phyloP scores from a whole-genome alignment of 1,140 invertebrate genomes.

The Macrobrachium rosenbergii region DNA sequence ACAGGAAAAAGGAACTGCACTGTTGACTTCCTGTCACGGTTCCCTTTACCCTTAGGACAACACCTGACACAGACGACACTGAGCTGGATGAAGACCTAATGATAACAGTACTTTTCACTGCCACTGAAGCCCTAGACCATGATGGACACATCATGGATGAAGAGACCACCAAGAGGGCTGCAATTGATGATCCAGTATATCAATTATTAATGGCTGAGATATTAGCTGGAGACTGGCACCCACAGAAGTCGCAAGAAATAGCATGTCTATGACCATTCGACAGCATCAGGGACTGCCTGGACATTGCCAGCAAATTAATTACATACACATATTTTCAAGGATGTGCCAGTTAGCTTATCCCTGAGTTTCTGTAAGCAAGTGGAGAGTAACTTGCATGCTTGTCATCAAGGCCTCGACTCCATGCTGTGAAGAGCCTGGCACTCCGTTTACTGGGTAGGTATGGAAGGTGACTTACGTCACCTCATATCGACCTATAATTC shows the following conservation, averaged over 20 bases:
- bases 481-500: background rate
- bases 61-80: background rate
- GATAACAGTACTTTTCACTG: background rate
- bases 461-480: background rate
- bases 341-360: background rate
- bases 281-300: background rate
- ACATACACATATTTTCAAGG: slow-evolving; percentile 6
- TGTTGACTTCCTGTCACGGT: background rate
- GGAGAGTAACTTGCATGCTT: background rate
- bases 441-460: background rate
- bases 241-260: background rate
- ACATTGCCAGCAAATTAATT: background rate
- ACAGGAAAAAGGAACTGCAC: background rate
- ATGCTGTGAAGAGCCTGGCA: background rate
- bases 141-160: too few relatives aligned
- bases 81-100: background rate
- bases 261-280: background rate
- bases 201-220: background rate
- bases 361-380: background rate
- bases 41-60: background rate
- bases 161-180: background rate
- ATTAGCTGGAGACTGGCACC: slow-evolving; percentile 16
- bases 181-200: background rate
- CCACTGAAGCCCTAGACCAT: background rate
- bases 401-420: slow-evolving; percentile 8